Evolutionary conservation across 1,140 invertebrate species (phyloP).

Genomic region (Phymastichus coffea): DNA sequence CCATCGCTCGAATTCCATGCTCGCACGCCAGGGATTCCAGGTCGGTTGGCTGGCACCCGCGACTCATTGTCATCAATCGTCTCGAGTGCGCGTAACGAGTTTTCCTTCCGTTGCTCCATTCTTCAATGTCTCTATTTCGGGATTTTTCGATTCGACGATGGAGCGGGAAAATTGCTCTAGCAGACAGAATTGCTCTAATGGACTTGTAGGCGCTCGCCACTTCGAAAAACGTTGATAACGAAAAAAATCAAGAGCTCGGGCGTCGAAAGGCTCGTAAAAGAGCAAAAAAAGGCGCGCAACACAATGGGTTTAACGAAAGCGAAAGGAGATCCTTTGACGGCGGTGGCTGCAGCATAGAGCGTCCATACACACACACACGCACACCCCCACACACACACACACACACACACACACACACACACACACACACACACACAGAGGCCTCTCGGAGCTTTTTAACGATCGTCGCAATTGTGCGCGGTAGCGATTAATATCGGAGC

Average conservation of each 20-base stretch:
- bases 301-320: constrained; percentile 15
- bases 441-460: constrained; percentile 9
- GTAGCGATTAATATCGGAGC: constrained; percentile 24
- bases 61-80: constrained; percentile 3
- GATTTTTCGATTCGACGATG: too few relatives aligned
- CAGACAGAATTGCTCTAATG: neutral
- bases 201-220: too few relatives aligned
- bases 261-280: neutral
- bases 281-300: too few relatives aligned
- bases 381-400: too few relatives aligned
- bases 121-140: too few relatives aligned
- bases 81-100: too few relatives aligned
- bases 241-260: constrained; percentile 1
- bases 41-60: neutral
- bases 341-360: neutral
- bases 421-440: neutral
- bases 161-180: too few relatives aligned
- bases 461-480: constrained; percentile 21
- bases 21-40: too few relatives aligned
- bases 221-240: neutral
- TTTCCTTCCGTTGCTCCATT: too few relatives aligned
- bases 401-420: neutral
- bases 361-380: neutral
- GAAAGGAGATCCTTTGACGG: constrained; percentile 26
- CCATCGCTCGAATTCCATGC: too few relatives aligned